phyloP scores from a whole-genome alignment of 2,888 invertebrate genomes.

The Lysandra coridon region DNA sequence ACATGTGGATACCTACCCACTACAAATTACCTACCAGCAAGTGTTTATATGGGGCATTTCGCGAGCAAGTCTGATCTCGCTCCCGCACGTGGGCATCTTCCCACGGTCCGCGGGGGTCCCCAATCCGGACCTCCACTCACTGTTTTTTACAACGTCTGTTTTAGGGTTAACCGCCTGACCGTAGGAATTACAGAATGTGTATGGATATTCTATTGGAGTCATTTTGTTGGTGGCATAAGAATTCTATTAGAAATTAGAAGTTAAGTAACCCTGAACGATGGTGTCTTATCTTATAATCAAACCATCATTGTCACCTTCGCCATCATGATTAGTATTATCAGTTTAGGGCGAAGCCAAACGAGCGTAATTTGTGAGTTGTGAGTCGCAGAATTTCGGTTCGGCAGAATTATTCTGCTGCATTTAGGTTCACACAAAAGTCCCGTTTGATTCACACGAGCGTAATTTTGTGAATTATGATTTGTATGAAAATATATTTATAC shows the following conservation, averaged over 20 bases:
- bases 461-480: no score
- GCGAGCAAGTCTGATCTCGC: conserved; percentile 50
- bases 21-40: neutral
- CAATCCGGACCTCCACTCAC: conserved; percentile 45
- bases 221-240: neutral
- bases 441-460: no score
- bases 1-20: neutral
- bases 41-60: conserved; percentile 35
- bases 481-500: no score
- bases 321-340: no score
- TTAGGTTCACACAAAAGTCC: no score
- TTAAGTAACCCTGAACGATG: neutral
- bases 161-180: conserved; percentile 8
- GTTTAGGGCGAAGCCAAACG: no score
- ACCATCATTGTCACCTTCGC: neutral
- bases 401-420: no score
- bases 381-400: no score
- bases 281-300: neutral
- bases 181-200: neutral
- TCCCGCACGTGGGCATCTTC: conserved; percentile 54
- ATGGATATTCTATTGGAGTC: neutral
- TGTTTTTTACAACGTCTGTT: conserved; percentile 39
- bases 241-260: neutral
- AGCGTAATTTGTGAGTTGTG: no score
- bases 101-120: conserved; percentile 63